Evolutionary conservation across 2,797 vertebrate genomes (phyloP).

Genomic region (Hippopotamyrus pictus): DNA sequence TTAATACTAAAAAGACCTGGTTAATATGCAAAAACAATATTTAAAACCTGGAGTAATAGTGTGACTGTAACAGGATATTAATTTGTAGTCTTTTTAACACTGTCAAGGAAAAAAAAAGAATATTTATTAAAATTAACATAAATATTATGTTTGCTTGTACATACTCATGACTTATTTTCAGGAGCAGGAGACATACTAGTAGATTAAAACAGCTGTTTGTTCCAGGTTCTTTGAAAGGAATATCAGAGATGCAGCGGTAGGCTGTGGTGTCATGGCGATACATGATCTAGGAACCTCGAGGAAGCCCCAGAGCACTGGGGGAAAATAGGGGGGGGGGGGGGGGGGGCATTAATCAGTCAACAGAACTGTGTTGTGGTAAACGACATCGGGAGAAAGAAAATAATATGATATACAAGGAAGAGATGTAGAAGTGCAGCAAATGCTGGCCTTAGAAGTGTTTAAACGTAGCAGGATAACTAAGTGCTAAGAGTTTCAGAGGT

Average conservation of each 20-base stretch:
- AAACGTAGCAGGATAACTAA: neutral
- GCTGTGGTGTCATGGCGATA: neutral
- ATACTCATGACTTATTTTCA: neutral
- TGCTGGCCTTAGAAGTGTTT: neutral
- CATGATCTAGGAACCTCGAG: neutral
- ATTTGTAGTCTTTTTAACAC: neutral
- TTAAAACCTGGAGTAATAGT: neutral
- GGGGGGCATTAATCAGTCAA: neutral
- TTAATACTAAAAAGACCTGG: neutral
- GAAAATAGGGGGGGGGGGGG: neutral
- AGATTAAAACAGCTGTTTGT: neutral
- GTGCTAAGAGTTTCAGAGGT: neutral
- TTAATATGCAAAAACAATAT: neutral
- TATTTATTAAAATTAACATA: neutral
- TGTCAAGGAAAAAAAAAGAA: neutral
- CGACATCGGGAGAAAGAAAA: neutral
- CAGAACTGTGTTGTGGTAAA: neutral
- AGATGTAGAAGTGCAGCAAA: neutral
- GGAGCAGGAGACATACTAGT: neutral
- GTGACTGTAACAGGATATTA: neutral
- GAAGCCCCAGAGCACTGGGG: neutral
- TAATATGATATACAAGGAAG: neutral
- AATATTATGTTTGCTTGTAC: neutral
- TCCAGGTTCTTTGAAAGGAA: neutral
- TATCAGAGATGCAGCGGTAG: neutral